Evolutionary conservation across 2,888 invertebrate species (phyloP).

Genomic region (Acanthopleura granulata): DNA sequence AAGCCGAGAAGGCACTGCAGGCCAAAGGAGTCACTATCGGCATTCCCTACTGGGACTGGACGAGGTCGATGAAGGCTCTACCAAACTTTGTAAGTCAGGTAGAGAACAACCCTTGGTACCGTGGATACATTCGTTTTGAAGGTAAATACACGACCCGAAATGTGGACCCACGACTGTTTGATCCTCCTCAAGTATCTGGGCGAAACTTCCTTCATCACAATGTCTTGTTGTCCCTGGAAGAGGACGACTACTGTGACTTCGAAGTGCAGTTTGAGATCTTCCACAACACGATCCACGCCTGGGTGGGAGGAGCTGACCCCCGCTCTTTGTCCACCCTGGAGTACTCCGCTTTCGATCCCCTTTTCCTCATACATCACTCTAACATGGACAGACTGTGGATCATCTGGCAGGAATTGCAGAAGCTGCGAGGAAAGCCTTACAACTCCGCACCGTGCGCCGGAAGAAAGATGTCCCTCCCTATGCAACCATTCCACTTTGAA

Average conservation of each 20-base stretch:
- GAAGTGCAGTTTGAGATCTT: constrained; percentile 25
- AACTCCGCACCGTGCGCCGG: constrained; percentile 31
- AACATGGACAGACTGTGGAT: constrained; percentile 30
- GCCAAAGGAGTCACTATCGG: constrained; percentile 16
- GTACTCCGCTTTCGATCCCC: constrained; percentile 23
- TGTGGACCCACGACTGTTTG: constrained; percentile 18
- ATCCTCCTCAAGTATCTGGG: constrained; percentile 14
- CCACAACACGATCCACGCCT: constrained; percentile 27
- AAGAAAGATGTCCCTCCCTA: constrained; percentile 28
- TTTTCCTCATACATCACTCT: constrained; percentile 24
- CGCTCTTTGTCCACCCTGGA: constrained; percentile 24
- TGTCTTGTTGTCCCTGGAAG: constrained; percentile 20
- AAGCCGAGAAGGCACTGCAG: constrained; percentile 21
- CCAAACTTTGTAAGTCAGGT: constrained; percentile 26
- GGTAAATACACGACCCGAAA: constrained; percentile 16
- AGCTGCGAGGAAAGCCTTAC: constrained; percentile 26
- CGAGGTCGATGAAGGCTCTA: neutral
- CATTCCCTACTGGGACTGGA: constrained; percentile 27
- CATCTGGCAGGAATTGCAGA: constrained; percentile 31
- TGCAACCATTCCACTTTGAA: constrained; percentile 29
- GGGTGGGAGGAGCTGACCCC: constrained; percentile 20
- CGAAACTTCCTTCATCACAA: constrained; percentile 22
- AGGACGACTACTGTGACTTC: constrained; percentile 24
- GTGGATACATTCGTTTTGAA: constrained; percentile 21
- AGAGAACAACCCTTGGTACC: constrained; percentile 24